phyloP scores from a whole-genome alignment of 2,888 invertebrate genomes.

The Caenorhabditis drosophilae region DNA sequence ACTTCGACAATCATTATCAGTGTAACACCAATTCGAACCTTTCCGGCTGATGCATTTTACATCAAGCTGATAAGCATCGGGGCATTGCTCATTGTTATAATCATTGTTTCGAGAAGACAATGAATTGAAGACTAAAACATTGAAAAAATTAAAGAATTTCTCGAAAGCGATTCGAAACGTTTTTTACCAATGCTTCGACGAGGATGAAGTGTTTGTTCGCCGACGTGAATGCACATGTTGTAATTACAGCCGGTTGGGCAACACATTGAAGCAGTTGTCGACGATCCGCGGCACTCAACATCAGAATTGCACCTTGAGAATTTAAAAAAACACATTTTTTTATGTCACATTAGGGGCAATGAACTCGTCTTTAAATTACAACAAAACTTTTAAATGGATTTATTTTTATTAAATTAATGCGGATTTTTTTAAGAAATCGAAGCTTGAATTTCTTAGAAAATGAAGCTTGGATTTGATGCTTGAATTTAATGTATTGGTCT shows the following conservation, averaged over 20 bases:
- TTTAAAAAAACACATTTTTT: too few species aligned
- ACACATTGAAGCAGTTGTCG: constrained; percentile 50
- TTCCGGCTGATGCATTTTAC: constrained; percentile 34
- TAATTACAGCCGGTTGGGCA: constrained; percentile 56
- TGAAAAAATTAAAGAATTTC: too few species aligned
- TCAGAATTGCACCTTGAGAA: constrained; percentile 47
- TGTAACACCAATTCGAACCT: constrained; percentile 43
- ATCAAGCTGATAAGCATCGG: constrained; percentile 44
- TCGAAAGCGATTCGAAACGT: too few species aligned
- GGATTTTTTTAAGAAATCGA: too few species aligned
- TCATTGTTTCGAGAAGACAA: neutral
- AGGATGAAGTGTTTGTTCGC: constrained; percentile 25
- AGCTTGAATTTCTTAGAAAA: too few species aligned
- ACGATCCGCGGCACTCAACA: constrained; percentile 40
- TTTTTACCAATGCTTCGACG: constrained; percentile 24
- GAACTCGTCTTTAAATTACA: too few species aligned
- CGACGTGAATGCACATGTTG: constrained; percentile 53
- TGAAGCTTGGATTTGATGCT: too few species aligned
- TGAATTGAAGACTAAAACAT: constrained; percentile 30
- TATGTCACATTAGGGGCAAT: too few species aligned
- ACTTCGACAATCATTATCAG: constrained; percentile 42
- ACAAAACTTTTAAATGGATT: too few species aligned
- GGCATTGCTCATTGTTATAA: constrained; percentile 28
- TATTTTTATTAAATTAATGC: too few species aligned
- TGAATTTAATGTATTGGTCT: too few species aligned